Evolutionary conservation across 2,797 vertebrate species (phyloP).

Genomic region (Telmatherina bonti): DNA sequence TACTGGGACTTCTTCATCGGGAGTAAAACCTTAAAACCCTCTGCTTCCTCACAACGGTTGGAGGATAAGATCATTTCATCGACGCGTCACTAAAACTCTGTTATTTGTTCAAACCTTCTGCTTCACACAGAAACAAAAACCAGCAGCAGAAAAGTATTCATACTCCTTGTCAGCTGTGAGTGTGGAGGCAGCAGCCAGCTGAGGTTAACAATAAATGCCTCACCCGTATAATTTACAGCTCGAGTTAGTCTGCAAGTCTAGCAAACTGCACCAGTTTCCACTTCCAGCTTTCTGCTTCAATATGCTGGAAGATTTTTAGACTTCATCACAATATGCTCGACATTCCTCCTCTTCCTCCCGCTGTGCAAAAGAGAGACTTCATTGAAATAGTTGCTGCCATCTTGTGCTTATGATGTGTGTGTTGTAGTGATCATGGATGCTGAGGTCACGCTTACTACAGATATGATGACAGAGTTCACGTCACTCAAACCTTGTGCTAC

Average conservation of each 20-base stretch:
- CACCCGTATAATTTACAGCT: slow-evolving; percentile 4
- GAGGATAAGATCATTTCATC: too few relatives aligned
- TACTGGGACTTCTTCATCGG: background rate
- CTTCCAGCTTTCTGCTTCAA: background rate
- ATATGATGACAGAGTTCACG: too few relatives aligned
- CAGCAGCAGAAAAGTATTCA: background rate
- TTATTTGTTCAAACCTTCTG: background rate
- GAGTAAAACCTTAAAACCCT: background rate
- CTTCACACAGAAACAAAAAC: background rate
- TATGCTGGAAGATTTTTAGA: too few relatives aligned
- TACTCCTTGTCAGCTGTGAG: background rate
- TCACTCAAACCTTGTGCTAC: too few relatives aligned
- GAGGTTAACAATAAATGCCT: background rate
- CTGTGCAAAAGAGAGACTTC: too few relatives aligned
- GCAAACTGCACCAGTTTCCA: background rate
- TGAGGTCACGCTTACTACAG: too few relatives aligned
- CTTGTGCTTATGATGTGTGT: too few relatives aligned
- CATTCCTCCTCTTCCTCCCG: too few relatives aligned
- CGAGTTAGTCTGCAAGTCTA: background rate
- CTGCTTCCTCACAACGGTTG: background rate
- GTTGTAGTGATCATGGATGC: too few relatives aligned
- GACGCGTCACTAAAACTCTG: background rate
- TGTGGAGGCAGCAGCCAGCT: background rate
- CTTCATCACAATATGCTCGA: too few relatives aligned
- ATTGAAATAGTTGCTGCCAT: too few relatives aligned